Percentiles rank a stretch among this genome's conserved stretches.
Evolutionary conservation across 2,888 invertebrate genomes (phyloP).

Genomic region (Rhimphoctona megacephalus): DNA sequence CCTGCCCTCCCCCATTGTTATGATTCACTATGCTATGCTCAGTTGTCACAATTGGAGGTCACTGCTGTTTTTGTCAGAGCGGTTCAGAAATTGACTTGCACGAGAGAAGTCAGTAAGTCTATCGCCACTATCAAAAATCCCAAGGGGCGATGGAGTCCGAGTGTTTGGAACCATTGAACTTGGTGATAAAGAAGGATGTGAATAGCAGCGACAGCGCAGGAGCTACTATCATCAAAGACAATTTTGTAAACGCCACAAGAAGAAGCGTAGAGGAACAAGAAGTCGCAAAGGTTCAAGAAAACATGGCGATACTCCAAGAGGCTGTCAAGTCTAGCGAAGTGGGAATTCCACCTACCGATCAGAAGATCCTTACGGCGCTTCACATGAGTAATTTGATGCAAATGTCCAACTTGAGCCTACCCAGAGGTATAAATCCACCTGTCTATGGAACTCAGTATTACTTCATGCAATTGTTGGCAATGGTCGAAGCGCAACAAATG

Average conservation of each 20-base stretch:
- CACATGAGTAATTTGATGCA: conserved; percentile 84
- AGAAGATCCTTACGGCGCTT: conserved; percentile 83
- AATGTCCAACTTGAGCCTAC: conserved; percentile 80
- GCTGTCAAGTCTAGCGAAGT: conserved; percentile 77
- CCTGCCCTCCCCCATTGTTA: not conserved
- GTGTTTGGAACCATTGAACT: conserved; percentile 86
- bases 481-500: conserved; percentile 74
- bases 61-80: not conserved
- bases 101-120: conserved; percentile 21
- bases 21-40: not conserved
- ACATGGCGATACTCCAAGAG: conserved; percentile 81
- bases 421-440: conserved; percentile 74
- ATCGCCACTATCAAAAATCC: conserved; percentile 57
- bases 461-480: conserved; percentile 82
- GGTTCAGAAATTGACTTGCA: conserved; percentile 19
- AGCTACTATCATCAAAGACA: conserved; percentile 66
- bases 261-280: conserved; percentile 74
- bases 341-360: conserved; percentile 80
- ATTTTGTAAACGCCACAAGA: conserved; percentile 66
- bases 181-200: conserved; percentile 85
- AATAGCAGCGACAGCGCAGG: conserved; percentile 61
- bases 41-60: not conserved
- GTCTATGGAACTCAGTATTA: conserved; percentile 73
- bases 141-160: conserved; percentile 84
- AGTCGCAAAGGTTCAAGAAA: conserved; percentile 74